Base-by-base conservation (phyloP, 2,888 invertebrate species). In the Agrochola macilenta region DNA sequence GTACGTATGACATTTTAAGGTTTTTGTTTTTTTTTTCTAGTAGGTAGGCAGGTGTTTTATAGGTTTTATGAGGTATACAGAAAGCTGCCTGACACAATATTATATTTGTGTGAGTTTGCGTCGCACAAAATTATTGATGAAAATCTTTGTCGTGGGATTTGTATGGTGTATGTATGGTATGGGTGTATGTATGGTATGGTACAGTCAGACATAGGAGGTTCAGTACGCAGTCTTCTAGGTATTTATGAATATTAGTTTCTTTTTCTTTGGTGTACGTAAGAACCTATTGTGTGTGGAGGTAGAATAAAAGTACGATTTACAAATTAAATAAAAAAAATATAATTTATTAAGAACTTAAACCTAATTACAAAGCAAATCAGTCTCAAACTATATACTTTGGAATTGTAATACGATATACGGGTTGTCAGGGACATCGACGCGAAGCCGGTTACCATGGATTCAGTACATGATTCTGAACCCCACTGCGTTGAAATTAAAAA, bases 361-460 rank as follows among this genome's bases (percentile, higher is more conserved):
- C 39, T 75, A 87, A 80, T 60, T 72, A 72, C 66, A 75, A 82
- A 64, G 78, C 46, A 84, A 88, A 88, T 90, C 91, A 93, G 93
- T 92, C 93, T 92, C 81, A 88, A 82, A 82, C 68, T 73, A 79
- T 65, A 84, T 39, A 72, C 73, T 88, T 89, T 87, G 88, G 89
- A 82, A 86, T 79, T 58, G 43, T 26, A 64, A 83, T 58, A 57
- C 8, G 39, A 82, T 20, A 71, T 4, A n/a, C n/a, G n/a, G n/a
- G n/a, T n/a, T n/a, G n/a, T n/a, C n/a, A n/a, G n/a, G n/a, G n/a
- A n/a, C n/a, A n/a, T n/a, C n/a, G n/a, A n/a, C n/a, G n/a, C n/a
- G n/a, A n/a, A n/a, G n/a, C n/a, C n/a, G n/a, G n/a, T n/a, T n/a
- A n/a, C n/a, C n/a, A n/a, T n/a, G n/a, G n/a, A n/a, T n/a, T n/a